These are phyloP conservation scores for Drosophila mayri DNA, from an alignment of 1,140 invertebrate genomes.

Conservation along the genomic window DNA sequence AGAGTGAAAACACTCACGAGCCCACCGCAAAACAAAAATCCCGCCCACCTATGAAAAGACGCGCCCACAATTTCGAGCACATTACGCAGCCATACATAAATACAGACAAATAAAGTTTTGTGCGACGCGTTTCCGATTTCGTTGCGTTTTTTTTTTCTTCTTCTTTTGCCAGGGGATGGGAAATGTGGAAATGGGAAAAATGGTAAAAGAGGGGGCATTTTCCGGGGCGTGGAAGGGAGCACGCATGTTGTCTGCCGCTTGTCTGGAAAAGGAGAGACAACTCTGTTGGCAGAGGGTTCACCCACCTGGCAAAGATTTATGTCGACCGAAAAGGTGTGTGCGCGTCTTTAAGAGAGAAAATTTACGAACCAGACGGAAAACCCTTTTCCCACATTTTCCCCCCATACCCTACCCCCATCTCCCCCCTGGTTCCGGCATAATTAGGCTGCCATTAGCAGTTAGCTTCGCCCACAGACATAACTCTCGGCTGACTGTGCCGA, in stretches of 20 bases:
- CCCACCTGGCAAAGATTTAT: conserved; percentile 79
- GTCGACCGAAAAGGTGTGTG: conserved; percentile 68
- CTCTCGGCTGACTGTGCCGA: conserved; percentile 37
- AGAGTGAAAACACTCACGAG: conserved; percentile 18
- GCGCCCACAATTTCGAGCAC: conserved; percentile 39
- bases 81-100: conserved; percentile 62
- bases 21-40: conserved; percentile 28
- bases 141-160: conserved; percentile 13
- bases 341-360: conserved; percentile 62
- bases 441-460: conserved; percentile 80
- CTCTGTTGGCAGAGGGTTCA: conserved; percentile 52
- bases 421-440: conserved; percentile 51
- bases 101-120: conserved; percentile 73
- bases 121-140: conserved; percentile 64
- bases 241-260: conserved; percentile 77
- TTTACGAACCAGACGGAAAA: conserved; percentile 65
- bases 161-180: neutral
- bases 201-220: conserved; percentile 7
- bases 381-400: conserved; percentile 34
- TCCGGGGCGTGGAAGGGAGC: conserved; percentile 27
- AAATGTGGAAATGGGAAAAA: conserved; percentile 1
- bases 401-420: neutral
- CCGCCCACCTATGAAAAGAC: conserved; percentile 25
- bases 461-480: conserved; percentile 49
- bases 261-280: conserved; percentile 64